These are phyloP conservation scores for Asteroscopus sphinx DNA, from an alignment of 2,888 invertebrate species.

Conservation along the genomic window DNA sequence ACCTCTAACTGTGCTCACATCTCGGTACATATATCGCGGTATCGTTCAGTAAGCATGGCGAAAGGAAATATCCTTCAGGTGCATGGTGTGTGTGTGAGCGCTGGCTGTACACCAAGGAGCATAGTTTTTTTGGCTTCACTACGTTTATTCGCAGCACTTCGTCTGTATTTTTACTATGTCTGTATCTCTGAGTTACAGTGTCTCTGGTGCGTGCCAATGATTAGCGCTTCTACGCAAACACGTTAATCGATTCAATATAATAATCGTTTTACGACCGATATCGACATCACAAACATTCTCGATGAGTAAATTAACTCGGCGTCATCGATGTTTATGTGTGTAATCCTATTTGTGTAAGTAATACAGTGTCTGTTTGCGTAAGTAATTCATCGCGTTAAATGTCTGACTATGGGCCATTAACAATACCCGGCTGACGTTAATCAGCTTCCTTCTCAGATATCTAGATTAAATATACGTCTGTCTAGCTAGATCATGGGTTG, in stretches of 20 bases:
- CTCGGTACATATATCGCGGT: too few relatives aligned
- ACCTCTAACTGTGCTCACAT: too few relatives aligned
- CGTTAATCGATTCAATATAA: constrained; percentile 62
- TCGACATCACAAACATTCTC: constrained; percentile 26
- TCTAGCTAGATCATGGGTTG: constrained; percentile 70
- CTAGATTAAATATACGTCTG: constrained; percentile 76
- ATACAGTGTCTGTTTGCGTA: constrained; percentile 67
- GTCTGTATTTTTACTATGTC: too few relatives aligned
- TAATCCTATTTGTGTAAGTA: constrained; percentile 59
- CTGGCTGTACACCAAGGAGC: too few relatives aligned
- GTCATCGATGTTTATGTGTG: constrained; percentile 47
- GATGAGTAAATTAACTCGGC: constrained; percentile 36
- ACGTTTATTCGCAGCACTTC: too few relatives aligned
- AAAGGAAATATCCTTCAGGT: too few relatives aligned
- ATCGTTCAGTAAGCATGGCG: too few relatives aligned
- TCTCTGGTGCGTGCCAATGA: constrained; percentile 58
- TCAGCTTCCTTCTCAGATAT: constrained; percentile 80
- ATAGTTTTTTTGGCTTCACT: too few relatives aligned
- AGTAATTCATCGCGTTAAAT: constrained; percentile 78
- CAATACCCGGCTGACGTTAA: constrained; percentile 83
- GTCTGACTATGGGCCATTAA: constrained; percentile 80
- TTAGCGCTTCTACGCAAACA: constrained; percentile 61
- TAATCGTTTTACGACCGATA: constrained; percentile 50
- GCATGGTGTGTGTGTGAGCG: too few relatives aligned
- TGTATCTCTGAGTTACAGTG: constrained; percentile 60